These are phyloP conservation scores for Aegithalos caudatus DNA, from an alignment of 2,113 vertebrate species.

Conservation along the genomic window DNA sequence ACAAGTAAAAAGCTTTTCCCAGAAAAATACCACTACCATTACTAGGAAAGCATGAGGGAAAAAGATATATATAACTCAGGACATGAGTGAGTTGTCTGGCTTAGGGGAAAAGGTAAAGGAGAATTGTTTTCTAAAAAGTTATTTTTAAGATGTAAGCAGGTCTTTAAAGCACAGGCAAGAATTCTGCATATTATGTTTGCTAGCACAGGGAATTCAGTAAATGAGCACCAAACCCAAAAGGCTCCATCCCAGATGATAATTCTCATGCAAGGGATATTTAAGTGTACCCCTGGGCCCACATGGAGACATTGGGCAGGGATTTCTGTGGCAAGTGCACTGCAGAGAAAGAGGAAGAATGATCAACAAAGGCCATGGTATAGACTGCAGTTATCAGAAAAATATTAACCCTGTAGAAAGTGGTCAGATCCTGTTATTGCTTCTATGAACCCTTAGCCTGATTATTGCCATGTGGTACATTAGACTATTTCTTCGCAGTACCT, in stretches of 20 bases:
- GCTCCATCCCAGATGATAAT: not conserved
- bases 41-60: not conserved
- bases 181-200: not conserved
- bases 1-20: not conserved
- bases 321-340: not conserved
- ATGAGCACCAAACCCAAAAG: not conserved
- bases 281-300: not conserved
- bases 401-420: not conserved
- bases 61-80: not conserved
- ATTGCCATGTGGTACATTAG: not conserved
- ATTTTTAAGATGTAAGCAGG: constrained; percentile 14
- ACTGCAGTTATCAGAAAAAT: not conserved
- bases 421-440: not conserved
- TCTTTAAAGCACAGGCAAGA: constrained; percentile 18
- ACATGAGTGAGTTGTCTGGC: constrained; percentile 2
- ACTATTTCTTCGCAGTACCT: not conserved
- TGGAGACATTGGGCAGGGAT: not conserved
- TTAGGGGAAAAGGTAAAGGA: constrained; percentile 9
- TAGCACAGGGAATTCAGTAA: constrained; percentile 1
- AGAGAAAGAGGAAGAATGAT: not conserved
- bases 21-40: not conserved
- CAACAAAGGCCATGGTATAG: not conserved
- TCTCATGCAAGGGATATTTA: not conserved
- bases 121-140: constrained; percentile 1
- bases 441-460: not conserved